Evolutionary conservation across 2,888 invertebrate genomes (phyloP).

Genomic region (Trachelus tabidus): DNA sequence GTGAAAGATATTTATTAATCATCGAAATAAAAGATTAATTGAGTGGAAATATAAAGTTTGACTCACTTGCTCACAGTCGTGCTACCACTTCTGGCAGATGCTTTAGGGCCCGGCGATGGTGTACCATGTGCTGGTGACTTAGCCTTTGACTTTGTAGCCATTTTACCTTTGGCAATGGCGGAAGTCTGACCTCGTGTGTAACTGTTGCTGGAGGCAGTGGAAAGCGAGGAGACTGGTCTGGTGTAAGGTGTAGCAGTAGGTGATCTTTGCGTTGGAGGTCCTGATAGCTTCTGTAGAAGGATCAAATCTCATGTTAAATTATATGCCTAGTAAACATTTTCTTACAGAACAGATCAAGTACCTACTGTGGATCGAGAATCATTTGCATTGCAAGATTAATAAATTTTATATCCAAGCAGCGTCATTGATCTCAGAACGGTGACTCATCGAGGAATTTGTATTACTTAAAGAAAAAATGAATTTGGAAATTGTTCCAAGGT

Average conservation of each 20-base stretch:
- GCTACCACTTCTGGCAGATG: conserved; percentile 11
- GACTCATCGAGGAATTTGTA: not conserved
- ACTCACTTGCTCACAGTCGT: conserved; percentile 21
- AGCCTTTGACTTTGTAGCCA: conserved; percentile 38
- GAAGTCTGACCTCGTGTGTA: conserved; percentile 38
- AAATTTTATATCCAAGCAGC: not conserved
- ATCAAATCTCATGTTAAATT: not conserved
- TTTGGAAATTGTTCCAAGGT: conserved; percentile 1
- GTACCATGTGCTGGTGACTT: conserved; percentile 27
- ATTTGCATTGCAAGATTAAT: not conserved
- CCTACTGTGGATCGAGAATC: not conserved
- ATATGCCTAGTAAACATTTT: not conserved
- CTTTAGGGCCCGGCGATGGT: conserved; percentile 20
- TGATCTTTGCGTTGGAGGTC: conserved; percentile 23
- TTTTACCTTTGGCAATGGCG: conserved; percentile 34
- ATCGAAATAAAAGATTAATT: conserved; percentile 1
- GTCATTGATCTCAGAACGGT: not conserved
- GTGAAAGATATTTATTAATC: not conserved
- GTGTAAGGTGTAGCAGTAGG: conserved; percentile 32
- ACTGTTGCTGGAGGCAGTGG: conserved; percentile 41
- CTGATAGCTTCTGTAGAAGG: conserved; percentile 6
- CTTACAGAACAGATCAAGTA: not conserved
- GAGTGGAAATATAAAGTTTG: not conserved
- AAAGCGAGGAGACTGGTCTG: conserved; percentile 39
- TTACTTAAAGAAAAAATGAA: not conserved